Evolutionary conservation across 53 echinoderm and acorn worm species (phyloP), one percentile per base, ranked within the genome.

Genomic region (Mesocentrotus franciscanus): DNA sequence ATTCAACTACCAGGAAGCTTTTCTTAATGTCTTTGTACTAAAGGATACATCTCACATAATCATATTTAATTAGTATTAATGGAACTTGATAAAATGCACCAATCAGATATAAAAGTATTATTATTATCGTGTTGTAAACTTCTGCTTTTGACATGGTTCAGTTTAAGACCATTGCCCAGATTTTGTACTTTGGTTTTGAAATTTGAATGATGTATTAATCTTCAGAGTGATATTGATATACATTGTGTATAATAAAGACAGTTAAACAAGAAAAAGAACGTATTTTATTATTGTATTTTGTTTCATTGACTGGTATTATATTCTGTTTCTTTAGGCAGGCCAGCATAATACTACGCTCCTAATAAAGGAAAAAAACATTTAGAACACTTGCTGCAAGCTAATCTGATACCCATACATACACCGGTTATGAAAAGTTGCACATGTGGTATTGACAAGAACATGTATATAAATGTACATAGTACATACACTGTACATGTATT

Each of bases 301-400:
- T 87, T 87, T 87, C 87, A 87, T 56, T 87, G 56, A n/a, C 49
- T 75, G 75, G 64, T 62, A 16, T 62, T 15, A 1, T n/a, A 74
- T 74, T 74, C 16, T 20, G 4, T 74, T n/a, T 74, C 10, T 15
- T 10, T 11, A 49, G 49, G 49, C 49, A 49, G 49, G 49, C 49
- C 3, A 49, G 49, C 49, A 49, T 49, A 4, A 49, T 49, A 49
- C 49, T 49, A 49, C 6, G 49, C 49, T 49, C 49, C 6, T 7
- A 49, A 49, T 39, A 1, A 39, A 39, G 39, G 39, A 39, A 39
- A 39, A 39, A 3, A 1, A 39, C 39, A 39, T 39, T 39, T 39
- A 39, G 39, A 39, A 39, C 39, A 39, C 39, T 39, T 39, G 66
- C 66, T 66, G 66, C 66, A 66, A 66, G 22, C 66, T 20, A 66